phyloP scores from a whole-genome alignment of 2,888 invertebrate genomes.

The Patella ulyssiponensis region DNA sequence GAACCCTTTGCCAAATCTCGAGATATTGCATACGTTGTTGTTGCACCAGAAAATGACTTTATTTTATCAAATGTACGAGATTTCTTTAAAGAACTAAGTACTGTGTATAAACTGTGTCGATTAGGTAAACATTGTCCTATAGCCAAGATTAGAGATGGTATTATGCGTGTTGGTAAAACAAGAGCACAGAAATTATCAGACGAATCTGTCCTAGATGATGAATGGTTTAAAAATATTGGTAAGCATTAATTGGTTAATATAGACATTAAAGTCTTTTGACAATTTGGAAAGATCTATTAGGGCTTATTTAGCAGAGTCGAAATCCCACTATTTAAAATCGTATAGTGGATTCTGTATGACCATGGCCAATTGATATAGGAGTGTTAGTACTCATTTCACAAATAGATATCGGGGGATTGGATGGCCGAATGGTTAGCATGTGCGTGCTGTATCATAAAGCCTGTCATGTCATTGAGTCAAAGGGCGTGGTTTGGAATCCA shows the following conservation, averaged over 20 bases:
- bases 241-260: constrained; percentile 27
- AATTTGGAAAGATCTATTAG: no score
- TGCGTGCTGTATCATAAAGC: no score
- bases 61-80: constrained; percentile 83
- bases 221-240: constrained; percentile 88
- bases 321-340: no score
- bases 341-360: no score
- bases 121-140: constrained; percentile 94
- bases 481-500: no score
- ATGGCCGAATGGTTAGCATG: no score
- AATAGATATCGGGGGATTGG: no score
- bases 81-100: constrained; percentile 93
- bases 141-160: constrained; percentile 86
- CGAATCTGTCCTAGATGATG: constrained; percentile 78
- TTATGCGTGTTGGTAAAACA: constrained; percentile 84
- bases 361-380: no score
- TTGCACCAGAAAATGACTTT: constrained; percentile 92
- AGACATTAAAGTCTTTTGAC: no score
- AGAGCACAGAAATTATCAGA: constrained; percentile 78
- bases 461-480: no score
- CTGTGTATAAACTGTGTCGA: constrained; percentile 93
- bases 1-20: constrained; percentile 96
- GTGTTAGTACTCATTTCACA: no score
- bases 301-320: no score
- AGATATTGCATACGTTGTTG: constrained; percentile 94